These are phyloP conservation scores for Galemys pyrenaicus DNA, from an alignment of 2,113 vertebrate genomes.

Conservation along the genomic window DNA sequence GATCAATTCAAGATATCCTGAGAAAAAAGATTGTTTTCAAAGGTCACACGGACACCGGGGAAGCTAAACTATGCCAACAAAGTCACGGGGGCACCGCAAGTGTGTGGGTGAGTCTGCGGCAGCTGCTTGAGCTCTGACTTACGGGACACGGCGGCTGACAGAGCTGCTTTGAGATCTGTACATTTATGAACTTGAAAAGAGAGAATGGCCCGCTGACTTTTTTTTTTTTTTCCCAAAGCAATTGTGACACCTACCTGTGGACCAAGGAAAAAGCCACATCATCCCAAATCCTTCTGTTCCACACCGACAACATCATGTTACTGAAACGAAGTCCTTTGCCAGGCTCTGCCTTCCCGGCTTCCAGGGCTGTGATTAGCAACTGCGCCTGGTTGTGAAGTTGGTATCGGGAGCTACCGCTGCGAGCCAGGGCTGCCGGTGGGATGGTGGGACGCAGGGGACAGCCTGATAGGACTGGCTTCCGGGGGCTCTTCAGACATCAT, in stretches of 20 bases:
- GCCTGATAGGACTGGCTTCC: neutral
- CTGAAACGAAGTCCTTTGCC: no score
- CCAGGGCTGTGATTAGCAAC: no score
- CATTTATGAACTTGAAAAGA: no score
- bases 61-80: constrained; percentile 90
- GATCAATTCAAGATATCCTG: constrained; percentile 95
- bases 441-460: no score
- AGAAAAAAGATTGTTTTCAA: constrained; percentile 93
- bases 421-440: no score
- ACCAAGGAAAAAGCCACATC: constrained; percentile 92
- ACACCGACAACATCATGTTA: constrained; percentile 38
- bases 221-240: constrained; percentile 93
- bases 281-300: constrained; percentile 84
- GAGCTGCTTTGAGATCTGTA: constrained; percentile 3
- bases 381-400: no score
- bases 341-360: neutral
- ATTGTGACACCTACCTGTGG: constrained; percentile 99
- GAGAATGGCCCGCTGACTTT: constrained; percentile 84
- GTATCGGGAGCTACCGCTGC: no score
- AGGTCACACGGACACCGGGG: constrained; percentile 93
- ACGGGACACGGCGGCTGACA: no score
- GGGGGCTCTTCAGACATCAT: neutral
- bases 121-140: no score
- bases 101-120: constrained; percentile 79
- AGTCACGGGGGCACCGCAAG: constrained; percentile 87